Percentiles rank a stretch among this genome's conserved stretches.
Conservation (phyloP, 2,888 invertebrate genomes). For the Pristionchus japonicus region DNA sequence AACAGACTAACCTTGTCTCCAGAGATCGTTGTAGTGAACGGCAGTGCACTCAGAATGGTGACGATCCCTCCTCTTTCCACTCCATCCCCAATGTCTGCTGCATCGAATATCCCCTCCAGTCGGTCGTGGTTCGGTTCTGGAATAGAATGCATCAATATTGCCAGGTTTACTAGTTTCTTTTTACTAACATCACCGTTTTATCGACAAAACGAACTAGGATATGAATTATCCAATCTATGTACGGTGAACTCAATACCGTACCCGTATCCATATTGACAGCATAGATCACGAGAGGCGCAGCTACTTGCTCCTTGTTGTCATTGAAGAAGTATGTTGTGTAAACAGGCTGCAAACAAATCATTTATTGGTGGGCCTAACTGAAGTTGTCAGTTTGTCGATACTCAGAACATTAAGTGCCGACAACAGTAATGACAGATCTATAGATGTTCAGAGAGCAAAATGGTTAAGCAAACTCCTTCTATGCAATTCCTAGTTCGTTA, state of each 20-base stretch:
- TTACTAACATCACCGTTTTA: no score
- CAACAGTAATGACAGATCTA: no score
- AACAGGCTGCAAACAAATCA: background rate
- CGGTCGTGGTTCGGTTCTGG: background rate
- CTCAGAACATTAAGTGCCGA: background rate
- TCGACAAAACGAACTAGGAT: no score
- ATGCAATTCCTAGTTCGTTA: no score
- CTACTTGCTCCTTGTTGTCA: background rate
- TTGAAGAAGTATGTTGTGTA: background rate
- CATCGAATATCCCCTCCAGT: background rate
- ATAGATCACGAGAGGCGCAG: constrained; percentile 27
- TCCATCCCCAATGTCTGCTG: background rate
- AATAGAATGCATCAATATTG: background rate
- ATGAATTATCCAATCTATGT: no score
- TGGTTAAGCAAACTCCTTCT: no score
- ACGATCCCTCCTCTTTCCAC: background rate
- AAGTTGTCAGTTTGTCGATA: background rate
- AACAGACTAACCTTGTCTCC: background rate
- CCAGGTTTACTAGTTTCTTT: background rate
- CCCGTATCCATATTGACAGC: constrained; percentile 1
- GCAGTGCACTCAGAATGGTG: background rate
- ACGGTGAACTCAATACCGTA: background rate
- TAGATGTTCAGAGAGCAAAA: no score
- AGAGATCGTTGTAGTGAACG: background rate
- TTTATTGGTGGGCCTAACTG: background rate